Evolutionary conservation across 1,140 invertebrate genomes (phyloP), one percentile per base, ranked within the genome.

Genomic region (Heliothis virescens): DNA sequence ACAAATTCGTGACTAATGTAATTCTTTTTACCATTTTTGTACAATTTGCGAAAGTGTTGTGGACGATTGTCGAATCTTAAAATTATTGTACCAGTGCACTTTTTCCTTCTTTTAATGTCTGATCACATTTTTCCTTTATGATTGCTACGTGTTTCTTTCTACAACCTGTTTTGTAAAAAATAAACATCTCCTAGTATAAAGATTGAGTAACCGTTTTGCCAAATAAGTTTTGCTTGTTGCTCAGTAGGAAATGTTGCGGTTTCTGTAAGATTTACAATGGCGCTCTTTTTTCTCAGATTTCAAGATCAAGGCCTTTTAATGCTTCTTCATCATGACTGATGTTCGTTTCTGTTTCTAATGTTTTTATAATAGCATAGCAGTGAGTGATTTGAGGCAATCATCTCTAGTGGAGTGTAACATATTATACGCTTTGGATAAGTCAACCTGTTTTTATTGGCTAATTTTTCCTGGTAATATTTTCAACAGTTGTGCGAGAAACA

Each of bases 341-440:
- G 21, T 41, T 50, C 53, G 63, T 71, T 41, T 59, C 57, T 73
- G 69, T 73, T 73, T 47, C 81, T 79, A 79, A 82, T 82, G 75
- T 60, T 60, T 60, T 79, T 82, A 79, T 82, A 82, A 79, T 74
- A 75, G 77, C 63, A 15, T 69, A 75, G 77, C 63, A 15, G 48
- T 50, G 18, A 57, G 26, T 71, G 55, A 74, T 82, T 75, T 67
- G 21, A 57, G 69, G 52, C 63, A 67, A 78, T 76, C 74, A 63
- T 65, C 41, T 65, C 60, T 76, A 63, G 74, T 76, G 4, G 60
- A 76, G 18, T 53, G 60, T 63, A 76, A 76, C 59, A 63, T 47
- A 63, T 47, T 50, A 76, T 3, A n/a, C 10, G 48, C 47, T 52
- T 59, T 74, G 55, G 18, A 60, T 60, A 29, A 48, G 71, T 57